Conservation (phyloP, 2,888 invertebrate species). For the Trisateles emortualis region DNA sequence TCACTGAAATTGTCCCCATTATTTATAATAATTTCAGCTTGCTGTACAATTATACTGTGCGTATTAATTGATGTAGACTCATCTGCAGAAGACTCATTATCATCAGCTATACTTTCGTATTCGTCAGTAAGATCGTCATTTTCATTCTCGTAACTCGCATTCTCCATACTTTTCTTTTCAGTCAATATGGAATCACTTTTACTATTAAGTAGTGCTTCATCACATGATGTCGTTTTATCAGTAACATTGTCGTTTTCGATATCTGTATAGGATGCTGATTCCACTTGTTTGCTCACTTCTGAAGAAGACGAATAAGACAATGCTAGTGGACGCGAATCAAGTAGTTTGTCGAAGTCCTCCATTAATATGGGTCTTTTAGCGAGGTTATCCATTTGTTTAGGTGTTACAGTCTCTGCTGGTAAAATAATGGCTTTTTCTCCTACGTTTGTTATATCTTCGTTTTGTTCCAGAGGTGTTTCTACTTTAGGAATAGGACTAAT, state of each 20-base stretch:
- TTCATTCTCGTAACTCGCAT: background rate
- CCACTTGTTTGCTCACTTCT: background rate
- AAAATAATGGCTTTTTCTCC: background rate
- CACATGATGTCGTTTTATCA: background rate
- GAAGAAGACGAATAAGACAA: background rate
- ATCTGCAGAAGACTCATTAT: background rate
- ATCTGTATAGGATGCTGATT: background rate
- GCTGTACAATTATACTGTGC: conserved; percentile 3
- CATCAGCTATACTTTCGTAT: conserved; percentile 14
- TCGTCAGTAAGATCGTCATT: conserved; percentile 13
- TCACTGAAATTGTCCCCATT: conserved; percentile 8
- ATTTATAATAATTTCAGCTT: conserved; percentile 13
- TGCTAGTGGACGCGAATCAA: background rate
- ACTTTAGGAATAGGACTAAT: background rate
- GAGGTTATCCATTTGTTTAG: too few relatives aligned
- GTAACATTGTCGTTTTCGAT: background rate
- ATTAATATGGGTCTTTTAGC: too few relatives aligned
- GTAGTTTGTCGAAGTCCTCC: background rate
- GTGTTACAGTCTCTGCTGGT: background rate
- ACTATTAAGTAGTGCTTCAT: background rate
- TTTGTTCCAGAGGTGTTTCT: background rate
- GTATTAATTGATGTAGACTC: background rate
- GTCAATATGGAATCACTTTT: background rate
- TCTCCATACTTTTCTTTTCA: background rate
- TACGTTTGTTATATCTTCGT: background rate